Evolutionary conservation across 2,797 vertebrate genomes (phyloP).

Genomic region (Saxicola maurus): DNA sequence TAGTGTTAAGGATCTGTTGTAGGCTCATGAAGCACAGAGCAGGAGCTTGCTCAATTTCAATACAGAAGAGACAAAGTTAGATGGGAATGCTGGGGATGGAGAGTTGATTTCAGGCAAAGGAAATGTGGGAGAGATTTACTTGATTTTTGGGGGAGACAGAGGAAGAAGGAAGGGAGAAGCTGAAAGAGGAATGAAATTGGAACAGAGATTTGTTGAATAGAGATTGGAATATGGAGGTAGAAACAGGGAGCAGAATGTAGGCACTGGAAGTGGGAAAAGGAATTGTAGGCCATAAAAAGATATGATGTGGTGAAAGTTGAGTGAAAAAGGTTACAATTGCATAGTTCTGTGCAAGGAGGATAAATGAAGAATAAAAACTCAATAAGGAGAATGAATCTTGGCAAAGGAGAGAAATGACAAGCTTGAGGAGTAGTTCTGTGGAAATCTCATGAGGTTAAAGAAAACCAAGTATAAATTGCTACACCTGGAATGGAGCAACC

Average conservation of each 20-base stretch:
- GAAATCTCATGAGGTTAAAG: not conserved
- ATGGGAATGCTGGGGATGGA: not conserved
- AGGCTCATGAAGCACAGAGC: not conserved
- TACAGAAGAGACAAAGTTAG: not conserved
- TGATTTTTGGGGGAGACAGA: not conserved
- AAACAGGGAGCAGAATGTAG: not conserved
- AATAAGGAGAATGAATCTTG: not conserved
- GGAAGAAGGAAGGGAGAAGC: not conserved
- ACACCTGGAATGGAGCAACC: not conserved
- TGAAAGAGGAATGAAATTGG: not conserved
- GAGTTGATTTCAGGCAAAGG: not conserved
- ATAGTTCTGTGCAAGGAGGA: not conserved
- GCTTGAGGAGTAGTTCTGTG: rapidly evolving
- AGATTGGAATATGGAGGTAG: not conserved
- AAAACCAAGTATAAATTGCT: not conserved
- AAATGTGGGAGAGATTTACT: not conserved
- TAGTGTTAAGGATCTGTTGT: not conserved
- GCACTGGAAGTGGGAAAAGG: not conserved
- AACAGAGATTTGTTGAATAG: not conserved
- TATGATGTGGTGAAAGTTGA: not conserved
- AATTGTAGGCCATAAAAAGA: not conserved
- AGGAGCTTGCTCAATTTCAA: not conserved
- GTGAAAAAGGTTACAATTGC: not conserved
- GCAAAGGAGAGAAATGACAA: not conserved
- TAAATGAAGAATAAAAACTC: not conserved